A percentile compares a stretch with the other conserved stretches of the same genome.
Evolutionary conservation across 1,140 invertebrate species (phyloP).

Genomic region (Drosophila micromelanica): DNA sequence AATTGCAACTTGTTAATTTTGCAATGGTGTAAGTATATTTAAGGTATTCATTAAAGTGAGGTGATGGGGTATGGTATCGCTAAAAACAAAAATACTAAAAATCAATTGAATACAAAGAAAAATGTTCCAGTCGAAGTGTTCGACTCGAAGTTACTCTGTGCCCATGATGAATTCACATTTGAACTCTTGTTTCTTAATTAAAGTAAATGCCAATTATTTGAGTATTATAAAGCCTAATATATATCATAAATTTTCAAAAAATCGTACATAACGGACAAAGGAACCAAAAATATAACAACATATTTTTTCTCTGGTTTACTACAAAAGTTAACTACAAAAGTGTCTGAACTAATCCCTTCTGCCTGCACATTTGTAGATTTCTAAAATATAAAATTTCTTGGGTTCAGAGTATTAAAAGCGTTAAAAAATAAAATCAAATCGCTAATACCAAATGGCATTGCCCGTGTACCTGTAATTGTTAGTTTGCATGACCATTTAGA

Average conservation of each 20-base stretch:
- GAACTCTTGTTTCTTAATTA: not conserved
- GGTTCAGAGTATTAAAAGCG: constrained; percentile 12
- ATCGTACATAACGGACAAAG: no score
- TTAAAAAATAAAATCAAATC: constrained; percentile 1
- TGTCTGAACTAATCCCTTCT: no score
- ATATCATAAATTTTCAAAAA: no score
- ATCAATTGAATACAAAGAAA: not conserved
- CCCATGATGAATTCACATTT: not conserved
- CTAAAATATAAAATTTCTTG: not conserved
- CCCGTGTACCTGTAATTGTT: constrained; percentile 95
- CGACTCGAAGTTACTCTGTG: constrained; percentile 1
- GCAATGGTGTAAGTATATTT: no score
- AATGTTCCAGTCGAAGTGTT: constrained; percentile 4
- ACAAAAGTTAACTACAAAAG: no score
- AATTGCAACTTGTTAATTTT: not conserved
- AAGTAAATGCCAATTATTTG: no score
- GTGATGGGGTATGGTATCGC: not conserved
- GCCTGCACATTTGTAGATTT: no score
- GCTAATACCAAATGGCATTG: constrained; percentile 47
- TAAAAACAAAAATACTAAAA: constrained; percentile 4
- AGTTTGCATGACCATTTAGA: constrained; percentile 99
- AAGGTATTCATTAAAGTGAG: not conserved
- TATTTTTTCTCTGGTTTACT: no score
- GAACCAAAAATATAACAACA: no score
- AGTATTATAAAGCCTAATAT: no score